phyloP scores from a whole-genome alignment of 2,888 invertebrate species.

The Thymelicus sylvestris region DNA sequence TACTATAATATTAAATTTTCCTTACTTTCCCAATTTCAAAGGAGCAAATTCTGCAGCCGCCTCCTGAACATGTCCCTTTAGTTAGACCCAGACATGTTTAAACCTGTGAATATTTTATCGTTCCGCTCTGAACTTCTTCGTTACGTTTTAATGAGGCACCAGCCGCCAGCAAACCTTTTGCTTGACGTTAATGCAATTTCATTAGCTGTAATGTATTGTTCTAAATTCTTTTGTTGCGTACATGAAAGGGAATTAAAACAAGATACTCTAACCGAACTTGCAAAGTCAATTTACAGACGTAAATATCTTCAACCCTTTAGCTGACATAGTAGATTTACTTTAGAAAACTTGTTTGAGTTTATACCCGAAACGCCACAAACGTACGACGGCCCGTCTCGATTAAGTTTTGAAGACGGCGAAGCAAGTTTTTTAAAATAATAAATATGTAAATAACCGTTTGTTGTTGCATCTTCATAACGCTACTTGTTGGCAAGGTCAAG shows the following conservation, averaged over 20 bases:
- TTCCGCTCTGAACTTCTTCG: background rate
- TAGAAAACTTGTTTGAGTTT: no score
- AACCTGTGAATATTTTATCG: background rate
- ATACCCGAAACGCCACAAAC: background rate
- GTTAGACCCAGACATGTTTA: background rate
- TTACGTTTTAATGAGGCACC: background rate
- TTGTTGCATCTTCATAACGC: conserved; percentile 30
- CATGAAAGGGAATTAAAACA: background rate
- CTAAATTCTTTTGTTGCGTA: conserved; percentile 11
- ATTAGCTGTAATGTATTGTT: conserved; percentile 4
- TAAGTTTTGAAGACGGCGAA: conserved; percentile 4
- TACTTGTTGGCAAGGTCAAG: conserved; percentile 36
- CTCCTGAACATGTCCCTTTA: background rate
- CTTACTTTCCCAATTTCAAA: background rate
- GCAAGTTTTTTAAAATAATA: conserved; percentile 23
- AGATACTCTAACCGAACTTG: no score
- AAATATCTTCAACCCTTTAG: no score
- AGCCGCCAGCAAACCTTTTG: no score
- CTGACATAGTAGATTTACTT: no score
- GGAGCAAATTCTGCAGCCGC: background rate
- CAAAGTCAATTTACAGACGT: no score
- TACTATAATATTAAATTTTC: no score
- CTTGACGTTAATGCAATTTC: no score
- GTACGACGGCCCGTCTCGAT: background rate
- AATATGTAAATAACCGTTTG: conserved; percentile 30